These are phyloP conservation scores for Struthio camelus DNA, from an alignment of 2,113 vertebrate species.

Conservation along the genomic window DNA sequence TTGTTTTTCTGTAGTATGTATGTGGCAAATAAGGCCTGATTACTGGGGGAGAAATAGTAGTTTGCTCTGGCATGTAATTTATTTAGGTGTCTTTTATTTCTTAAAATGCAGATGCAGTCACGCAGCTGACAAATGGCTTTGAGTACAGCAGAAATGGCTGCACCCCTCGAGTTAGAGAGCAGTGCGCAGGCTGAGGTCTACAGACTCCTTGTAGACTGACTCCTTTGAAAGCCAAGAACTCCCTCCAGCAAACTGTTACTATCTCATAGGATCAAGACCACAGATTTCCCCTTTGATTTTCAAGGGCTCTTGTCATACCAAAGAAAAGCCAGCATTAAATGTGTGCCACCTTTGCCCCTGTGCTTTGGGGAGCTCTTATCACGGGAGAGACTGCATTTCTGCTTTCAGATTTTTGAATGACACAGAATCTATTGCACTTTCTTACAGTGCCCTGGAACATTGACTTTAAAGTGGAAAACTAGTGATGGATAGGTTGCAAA, in stretches of 20 bases:
- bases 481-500: background rate
- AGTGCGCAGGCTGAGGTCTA: background rate
- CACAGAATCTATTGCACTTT: background rate
- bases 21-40: background rate
- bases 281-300: slow-evolving; percentile 34
- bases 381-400: background rate
- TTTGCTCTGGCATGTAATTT: background rate
- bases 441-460: background rate
- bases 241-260: background rate
- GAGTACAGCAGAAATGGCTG: background rate
- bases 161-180: background rate
- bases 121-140: background rate
- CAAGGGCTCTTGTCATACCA: slow-evolving; percentile 44
- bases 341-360: slow-evolving; percentile 5
- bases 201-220: background rate
- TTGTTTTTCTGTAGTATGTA: background rate
- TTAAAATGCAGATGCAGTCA: background rate
- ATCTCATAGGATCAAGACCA: slow-evolving; percentile 3
- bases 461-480: background rate
- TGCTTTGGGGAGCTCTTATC: background rate
- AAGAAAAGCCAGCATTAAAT: slow-evolving; percentile 16
- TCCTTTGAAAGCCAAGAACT: background rate
- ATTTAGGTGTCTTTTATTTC: background rate
- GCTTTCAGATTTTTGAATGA: background rate
- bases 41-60: background rate